These are phyloP conservation scores for Saguinus imperator DNA, from an alignment of 2,113 vertebrate species.

Conservation along the genomic window DNA sequence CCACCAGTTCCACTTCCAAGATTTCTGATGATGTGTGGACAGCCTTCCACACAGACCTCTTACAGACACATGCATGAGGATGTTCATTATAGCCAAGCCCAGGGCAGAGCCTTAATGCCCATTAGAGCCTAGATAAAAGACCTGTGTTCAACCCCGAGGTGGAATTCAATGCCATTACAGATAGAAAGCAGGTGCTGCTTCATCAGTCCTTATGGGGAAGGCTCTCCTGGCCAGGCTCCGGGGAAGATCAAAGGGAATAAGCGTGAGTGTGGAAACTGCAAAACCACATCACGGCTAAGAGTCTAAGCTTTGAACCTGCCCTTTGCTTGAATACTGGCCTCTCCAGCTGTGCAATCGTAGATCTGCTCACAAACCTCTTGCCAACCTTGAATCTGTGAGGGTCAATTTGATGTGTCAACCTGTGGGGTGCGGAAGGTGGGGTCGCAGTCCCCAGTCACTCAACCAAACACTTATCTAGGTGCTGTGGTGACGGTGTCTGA, in stretches of 20 bases:
- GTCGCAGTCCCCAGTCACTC: not conserved
- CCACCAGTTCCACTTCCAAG: too few species aligned
- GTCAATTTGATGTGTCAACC: not conserved
- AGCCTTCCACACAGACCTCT: too few species aligned
- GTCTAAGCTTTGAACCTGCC: not conserved
- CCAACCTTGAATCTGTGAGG: fast-evolving
- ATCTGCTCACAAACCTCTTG: not conserved
- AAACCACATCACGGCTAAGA: fast-evolving
- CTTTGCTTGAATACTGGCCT: not conserved
- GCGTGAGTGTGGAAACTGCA: fast-evolving
- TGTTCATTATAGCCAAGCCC: fast-evolving
- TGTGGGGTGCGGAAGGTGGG: fast-evolving
- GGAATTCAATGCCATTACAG: fast-evolving
- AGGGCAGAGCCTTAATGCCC: too few species aligned
- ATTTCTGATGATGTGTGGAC: too few species aligned
- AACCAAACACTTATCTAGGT: not conserved
- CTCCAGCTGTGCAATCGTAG: not conserved
- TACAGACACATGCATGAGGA: not conserved
- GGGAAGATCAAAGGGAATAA: not conserved
- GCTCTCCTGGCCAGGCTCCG: too few species aligned
- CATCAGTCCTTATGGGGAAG: not conserved
- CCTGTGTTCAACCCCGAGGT: fast-evolving
- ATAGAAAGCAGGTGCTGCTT: fast-evolving
- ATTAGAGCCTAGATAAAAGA: not conserved
- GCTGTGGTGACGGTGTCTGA: fast-evolving